Conservation (phyloP, 2,888 invertebrate genomes). For the Cetonia aurata region DNA sequence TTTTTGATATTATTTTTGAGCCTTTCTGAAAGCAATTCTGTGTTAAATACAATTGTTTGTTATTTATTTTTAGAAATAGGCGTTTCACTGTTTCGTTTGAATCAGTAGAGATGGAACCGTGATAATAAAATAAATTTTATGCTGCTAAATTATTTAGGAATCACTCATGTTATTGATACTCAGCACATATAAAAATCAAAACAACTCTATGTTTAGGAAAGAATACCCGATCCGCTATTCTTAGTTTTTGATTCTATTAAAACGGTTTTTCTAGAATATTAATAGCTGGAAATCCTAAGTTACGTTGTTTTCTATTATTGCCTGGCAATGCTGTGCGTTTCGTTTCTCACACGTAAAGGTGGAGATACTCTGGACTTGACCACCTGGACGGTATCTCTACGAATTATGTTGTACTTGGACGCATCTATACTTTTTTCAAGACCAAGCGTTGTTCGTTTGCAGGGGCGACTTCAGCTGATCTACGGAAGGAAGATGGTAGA, state of each 20-base stretch:
- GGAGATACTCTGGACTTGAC: slow-evolving; percentile 6
- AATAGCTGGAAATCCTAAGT: slow-evolving; percentile 14
- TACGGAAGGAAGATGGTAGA: no score
- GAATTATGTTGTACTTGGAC: slow-evolving; percentile 16
- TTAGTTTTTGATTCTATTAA: slow-evolving; percentile 17
- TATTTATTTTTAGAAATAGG: no score
- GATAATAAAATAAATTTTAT: no score
- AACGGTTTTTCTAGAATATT: slow-evolving; percentile 10
- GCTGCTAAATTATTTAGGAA: no score
- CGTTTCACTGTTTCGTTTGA: no score
- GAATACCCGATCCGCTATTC: slow-evolving; percentile 9
- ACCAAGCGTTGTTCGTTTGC: slow-evolving; percentile 24
- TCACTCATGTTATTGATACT: no score
- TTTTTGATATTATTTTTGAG: no score
- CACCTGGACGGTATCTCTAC: slow-evolving; percentile 34
- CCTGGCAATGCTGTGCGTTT: slow-evolving; percentile 8
- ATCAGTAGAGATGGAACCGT: no score
- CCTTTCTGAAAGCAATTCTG: no score
- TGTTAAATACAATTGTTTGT: no score
- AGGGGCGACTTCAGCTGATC: not conserved
- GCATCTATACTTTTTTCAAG: slow-evolving; percentile 24
- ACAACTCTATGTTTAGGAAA: slow-evolving; percentile 1
- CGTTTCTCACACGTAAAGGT: not conserved
- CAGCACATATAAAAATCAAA: not conserved
- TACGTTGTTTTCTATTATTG: slow-evolving; percentile 33